These are phyloP conservation scores for Keiferia lycopersicella DNA, from an alignment of 2,888 invertebrate species.

Conservation along the genomic window DNA sequence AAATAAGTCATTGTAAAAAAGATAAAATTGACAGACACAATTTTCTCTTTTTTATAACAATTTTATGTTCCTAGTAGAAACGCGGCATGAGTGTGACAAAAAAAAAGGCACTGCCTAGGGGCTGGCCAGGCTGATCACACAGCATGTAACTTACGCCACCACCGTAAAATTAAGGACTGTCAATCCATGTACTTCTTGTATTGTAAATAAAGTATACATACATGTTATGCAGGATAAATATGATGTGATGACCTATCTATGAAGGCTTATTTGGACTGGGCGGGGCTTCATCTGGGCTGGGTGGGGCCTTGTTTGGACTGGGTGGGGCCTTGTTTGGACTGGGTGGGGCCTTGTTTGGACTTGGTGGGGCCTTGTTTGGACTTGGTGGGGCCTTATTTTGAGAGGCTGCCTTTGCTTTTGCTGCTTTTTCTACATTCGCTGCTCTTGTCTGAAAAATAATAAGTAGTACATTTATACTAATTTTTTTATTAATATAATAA, in stretches of 20 bases:
- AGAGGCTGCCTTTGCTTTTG: conserved; percentile 47
- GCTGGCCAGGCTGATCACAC: too few species aligned
- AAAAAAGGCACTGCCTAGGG: too few species aligned
- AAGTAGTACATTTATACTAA: neutral
- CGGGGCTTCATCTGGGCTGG: neutral
- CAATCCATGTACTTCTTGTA: too few species aligned
- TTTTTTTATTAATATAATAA: neutral
- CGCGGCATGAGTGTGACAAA: too few species aligned
- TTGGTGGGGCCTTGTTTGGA: conserved; percentile 1
- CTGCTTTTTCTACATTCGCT: conserved; percentile 65
- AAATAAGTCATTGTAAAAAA: too few species aligned
- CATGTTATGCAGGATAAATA: too few species aligned
- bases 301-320: neutral
- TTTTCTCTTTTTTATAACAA: too few species aligned
- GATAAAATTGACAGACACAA: too few species aligned
- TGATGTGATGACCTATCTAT: neutral
- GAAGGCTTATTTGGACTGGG: neutral
- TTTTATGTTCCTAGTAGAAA: too few species aligned
- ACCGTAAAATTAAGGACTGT: too few species aligned
- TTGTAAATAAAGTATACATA: too few species aligned
- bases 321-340: conserved; percentile 1
- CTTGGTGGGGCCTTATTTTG: conserved; percentile 40
- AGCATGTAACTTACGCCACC: too few species aligned
- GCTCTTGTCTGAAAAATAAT: conserved; percentile 58
- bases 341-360: neutral